Conservation (phyloP, 2,888 invertebrate genomes). For the Marronus borbonicus region DNA sequence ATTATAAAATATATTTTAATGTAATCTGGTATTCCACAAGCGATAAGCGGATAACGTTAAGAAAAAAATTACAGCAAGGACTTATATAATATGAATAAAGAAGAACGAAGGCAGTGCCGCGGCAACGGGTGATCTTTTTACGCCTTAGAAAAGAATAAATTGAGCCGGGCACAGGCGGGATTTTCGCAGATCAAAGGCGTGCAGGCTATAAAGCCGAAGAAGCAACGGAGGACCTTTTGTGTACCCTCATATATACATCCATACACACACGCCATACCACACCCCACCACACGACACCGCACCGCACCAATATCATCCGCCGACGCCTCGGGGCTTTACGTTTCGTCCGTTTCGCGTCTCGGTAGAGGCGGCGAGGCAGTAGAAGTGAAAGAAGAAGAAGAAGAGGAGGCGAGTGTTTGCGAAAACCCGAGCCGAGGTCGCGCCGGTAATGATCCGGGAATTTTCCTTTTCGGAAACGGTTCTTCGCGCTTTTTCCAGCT, state of each 20-base stretch:
- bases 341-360: conserved; percentile 22
- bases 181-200: conserved; percentile 55
- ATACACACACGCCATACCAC: conserved; percentile 23
- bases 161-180: conserved; percentile 53
- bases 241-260: conserved; percentile 28
- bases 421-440: conserved; percentile 28
- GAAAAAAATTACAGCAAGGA: neutral
- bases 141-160: conserved; percentile 55
- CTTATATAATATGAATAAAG: conserved; percentile 7
- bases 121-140: conserved; percentile 34
- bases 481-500: conserved; percentile 7
- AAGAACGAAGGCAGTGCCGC: conserved; percentile 8
- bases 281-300: conserved; percentile 9
- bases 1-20: no score
- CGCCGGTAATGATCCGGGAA: conserved; percentile 39
- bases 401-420: conserved; percentile 27
- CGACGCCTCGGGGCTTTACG: conserved; percentile 40
- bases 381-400: neutral
- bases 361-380: neutral
- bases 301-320: conserved; percentile 39
- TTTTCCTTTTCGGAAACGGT: conserved; percentile 32
- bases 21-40: neutral
- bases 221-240: conserved; percentile 38
- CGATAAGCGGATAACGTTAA: neutral
- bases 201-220: conserved; percentile 54